These are phyloP conservation scores for Acanthochromis polyacanthus DNA, from an alignment of 2,113 vertebrate genomes.

Conservation along the genomic window DNA sequence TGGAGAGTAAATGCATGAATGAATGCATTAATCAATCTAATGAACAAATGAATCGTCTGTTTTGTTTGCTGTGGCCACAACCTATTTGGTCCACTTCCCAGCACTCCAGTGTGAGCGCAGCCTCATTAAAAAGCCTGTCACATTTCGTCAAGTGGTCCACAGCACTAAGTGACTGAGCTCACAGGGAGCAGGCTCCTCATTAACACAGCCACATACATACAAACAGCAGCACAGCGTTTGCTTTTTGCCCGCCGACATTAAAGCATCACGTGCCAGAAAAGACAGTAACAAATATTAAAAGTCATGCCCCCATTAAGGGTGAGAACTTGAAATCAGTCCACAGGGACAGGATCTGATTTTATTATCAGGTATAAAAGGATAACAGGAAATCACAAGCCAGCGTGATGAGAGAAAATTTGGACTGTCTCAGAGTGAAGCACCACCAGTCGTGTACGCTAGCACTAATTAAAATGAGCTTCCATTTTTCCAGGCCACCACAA, in stretches of 20 bases:
- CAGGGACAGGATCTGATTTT: background rate
- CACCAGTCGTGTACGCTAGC: background rate
- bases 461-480: conserved; percentile 29
- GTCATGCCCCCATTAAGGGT: background rate
- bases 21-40: conserved; percentile 49
- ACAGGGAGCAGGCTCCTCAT: conserved; percentile 84
- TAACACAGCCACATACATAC: conserved; percentile 92
- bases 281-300: background rate
- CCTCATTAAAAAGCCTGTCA: conserved; percentile 83
- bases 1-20: conserved; percentile 28
- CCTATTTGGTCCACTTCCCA: conserved; percentile 89
- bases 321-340: background rate
- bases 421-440: background rate
- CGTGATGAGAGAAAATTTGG: background rate
- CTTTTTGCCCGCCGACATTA: background rate
- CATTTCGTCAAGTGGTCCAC: conserved; percentile 84
- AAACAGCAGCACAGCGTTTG: conserved; percentile 69
- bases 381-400: background rate
- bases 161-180: conserved; percentile 78
- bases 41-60: conserved; percentile 76
- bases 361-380: background rate
- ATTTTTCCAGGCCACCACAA: conserved; percentile 11
- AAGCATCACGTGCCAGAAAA: background rate
- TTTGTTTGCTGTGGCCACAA: conserved; percentile 80
- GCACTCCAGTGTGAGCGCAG: conserved; percentile 78